A percentile compares a stretch with the other conserved stretches of the same genome.
Conservation (phyloP, 2,113 vertebrate species). For the Plecotus auritus region DNA sequence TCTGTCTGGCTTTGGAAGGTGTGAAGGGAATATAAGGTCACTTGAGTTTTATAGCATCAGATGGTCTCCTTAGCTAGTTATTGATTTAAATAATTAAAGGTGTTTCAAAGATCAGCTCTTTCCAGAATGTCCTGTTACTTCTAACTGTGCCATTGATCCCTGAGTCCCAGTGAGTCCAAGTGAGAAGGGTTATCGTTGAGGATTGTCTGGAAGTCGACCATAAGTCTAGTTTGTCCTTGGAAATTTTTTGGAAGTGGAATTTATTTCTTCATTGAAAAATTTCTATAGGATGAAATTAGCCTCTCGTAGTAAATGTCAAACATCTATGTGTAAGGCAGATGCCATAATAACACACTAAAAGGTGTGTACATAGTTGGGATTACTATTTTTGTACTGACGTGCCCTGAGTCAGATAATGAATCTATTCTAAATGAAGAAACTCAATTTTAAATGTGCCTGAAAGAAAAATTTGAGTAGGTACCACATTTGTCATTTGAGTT, state of each 20-base stretch:
- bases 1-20: neutral
- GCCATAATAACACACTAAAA: conserved; percentile 22
- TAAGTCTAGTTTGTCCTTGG: neutral
- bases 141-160: neutral
- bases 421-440: conserved; percentile 26
- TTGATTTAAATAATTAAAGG: neutral
- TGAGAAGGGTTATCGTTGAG: neutral
- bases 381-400: conserved; percentile 5
- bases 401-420: neutral
- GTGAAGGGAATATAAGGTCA: neutral
- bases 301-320: conserved; percentile 58
- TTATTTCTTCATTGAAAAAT: conserved; percentile 19
- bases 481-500: neutral
- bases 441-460: neutral
- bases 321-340: conserved; percentile 50
- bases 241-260: neutral
- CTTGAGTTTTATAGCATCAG: neutral
- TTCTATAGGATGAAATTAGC: conserved; percentile 36
- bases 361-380: neutral
- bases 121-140: neutral
- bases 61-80: neutral
- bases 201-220: neutral
- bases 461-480: neutral
- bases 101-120: neutral
- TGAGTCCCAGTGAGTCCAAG: neutral